Evolutionary conservation across 2,888 invertebrate genomes (phyloP).

Genomic region (Tubulanus polymorphus): DNA sequence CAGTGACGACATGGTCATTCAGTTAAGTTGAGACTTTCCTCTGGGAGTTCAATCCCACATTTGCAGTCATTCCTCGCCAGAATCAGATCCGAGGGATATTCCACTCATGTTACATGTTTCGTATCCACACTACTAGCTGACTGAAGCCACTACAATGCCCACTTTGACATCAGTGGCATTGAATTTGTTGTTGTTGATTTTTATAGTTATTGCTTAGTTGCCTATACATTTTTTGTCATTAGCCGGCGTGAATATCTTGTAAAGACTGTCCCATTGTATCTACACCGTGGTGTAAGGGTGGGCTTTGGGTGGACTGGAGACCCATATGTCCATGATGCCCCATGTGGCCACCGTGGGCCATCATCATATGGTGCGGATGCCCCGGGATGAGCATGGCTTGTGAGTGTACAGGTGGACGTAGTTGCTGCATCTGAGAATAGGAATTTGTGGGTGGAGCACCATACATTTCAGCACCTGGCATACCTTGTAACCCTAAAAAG

Average conservation of each 20-base stretch:
- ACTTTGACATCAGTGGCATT: too few relatives aligned
- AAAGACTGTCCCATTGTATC: slow-evolving; percentile 49
- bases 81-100: too few relatives aligned
- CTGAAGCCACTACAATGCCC: too few relatives aligned
- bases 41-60: too few relatives aligned
- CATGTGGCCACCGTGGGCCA: slow-evolving; percentile 50
- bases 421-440: slow-evolving; percentile 54
- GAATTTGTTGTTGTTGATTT: too few relatives aligned
- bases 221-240: too few relatives aligned
- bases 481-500: slow-evolving; percentile 37
- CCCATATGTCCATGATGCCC: slow-evolving; percentile 54
- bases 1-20: too few relatives aligned
- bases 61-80: too few relatives aligned
- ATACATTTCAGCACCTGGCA: slow-evolving; percentile 48
- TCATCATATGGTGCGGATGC: slow-evolving; percentile 57
- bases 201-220: too few relatives aligned
- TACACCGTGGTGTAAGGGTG: slow-evolving; percentile 51
- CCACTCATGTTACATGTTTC: too few relatives aligned
- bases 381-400: slow-evolving; percentile 57
- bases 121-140: too few relatives aligned
- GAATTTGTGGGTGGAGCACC: slow-evolving; percentile 39
- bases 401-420: slow-evolving; percentile 54
- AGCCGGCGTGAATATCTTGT: slow-evolving; percentile 51
- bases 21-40: too few relatives aligned
- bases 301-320: slow-evolving; percentile 50